Percentiles rank a stretch among this genome's conserved stretches.
phyloP scores from a whole-genome alignment of 2,888 invertebrate species.

The Endotricha flammealis region DNA sequence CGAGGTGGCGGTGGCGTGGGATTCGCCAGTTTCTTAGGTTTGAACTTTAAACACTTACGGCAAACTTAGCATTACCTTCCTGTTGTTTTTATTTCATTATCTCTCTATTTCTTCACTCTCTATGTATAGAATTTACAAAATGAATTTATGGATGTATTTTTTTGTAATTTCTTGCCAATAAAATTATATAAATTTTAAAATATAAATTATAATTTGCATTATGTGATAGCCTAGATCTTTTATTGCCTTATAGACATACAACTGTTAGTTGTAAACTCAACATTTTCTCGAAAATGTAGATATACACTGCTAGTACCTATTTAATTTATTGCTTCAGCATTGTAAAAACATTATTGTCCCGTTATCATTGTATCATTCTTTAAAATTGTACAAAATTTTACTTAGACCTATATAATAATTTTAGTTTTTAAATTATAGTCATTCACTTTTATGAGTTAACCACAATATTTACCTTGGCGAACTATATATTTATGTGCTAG shows the following conservation, averaged over 20 bases:
- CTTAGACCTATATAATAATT: conserved; percentile 37
- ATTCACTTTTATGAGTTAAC: conserved; percentile 62
- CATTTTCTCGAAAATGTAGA: conserved; percentile 47
- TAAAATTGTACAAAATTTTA: conserved; percentile 67
- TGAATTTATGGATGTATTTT: conserved; percentile 55
- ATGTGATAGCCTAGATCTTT: conserved; percentile 74
- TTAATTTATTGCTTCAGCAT: conserved; percentile 45
- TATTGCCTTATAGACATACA: conserved; percentile 49
- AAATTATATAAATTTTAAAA: conserved; percentile 58
- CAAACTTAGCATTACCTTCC: conserved; percentile 53
- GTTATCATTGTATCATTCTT: conserved; percentile 26
- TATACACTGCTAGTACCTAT: conserved; percentile 46
- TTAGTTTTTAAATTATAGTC: conserved; percentile 48
- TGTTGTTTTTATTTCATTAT: conserved; percentile 36
- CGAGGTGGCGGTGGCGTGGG: conserved; percentile 45
- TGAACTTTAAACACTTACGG: no score
- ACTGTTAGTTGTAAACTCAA: conserved; percentile 23
- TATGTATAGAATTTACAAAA: conserved; percentile 52
- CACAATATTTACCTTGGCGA: conserved; percentile 56
- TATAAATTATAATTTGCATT: conserved; percentile 56
- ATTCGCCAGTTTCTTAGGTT: conserved; percentile 60
- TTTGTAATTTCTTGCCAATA: conserved; percentile 71
- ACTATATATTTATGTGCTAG: conserved; percentile 67
- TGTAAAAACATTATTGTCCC: conserved; percentile 7
- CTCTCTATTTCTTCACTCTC: conserved; percentile 71